Evolutionary conservation across 2,113 vertebrate species (phyloP).

Genomic region (Pitta sordida): DNA sequence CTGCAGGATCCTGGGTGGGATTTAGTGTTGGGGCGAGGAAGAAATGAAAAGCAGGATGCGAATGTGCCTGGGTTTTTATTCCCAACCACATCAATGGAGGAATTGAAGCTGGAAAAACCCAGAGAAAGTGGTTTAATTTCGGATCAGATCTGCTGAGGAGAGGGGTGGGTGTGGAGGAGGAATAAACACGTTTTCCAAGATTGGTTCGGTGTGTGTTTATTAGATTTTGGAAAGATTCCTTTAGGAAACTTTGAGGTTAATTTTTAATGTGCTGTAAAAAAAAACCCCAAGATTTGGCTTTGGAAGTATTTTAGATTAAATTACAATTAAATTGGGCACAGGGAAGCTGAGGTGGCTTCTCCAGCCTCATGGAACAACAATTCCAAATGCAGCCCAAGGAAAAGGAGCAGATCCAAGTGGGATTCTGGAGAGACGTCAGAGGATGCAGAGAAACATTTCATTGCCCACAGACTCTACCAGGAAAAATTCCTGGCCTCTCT

Average conservation of each 20-base stretch:
- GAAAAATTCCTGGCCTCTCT: background rate
- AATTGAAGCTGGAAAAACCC: background rate
- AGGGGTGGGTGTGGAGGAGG: background rate
- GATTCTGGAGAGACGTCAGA: background rate
- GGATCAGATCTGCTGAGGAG: background rate
- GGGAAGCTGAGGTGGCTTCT: background rate
- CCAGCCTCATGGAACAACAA: accelerated
- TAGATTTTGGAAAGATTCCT: background rate
- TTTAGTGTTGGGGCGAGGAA: background rate
- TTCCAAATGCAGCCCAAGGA: background rate
- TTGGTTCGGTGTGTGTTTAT: background rate
- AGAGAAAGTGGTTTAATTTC: background rate
- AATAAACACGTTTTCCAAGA: background rate
- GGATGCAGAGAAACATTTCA: background rate
- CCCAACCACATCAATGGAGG: background rate
- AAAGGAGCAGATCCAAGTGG: background rate
- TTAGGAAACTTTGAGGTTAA: background rate
- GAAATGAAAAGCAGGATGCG: background rate
- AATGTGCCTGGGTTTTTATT: background rate
- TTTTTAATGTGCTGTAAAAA: background rate
- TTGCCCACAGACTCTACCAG: background rate
- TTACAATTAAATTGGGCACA: background rate
- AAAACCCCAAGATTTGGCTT: background rate
- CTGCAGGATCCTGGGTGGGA: background rate
- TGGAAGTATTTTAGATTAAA: background rate